These are phyloP conservation scores for Lycaena phlaeas DNA, from an alignment of 2,888 invertebrate species.

Conservation along the genomic window DNA sequence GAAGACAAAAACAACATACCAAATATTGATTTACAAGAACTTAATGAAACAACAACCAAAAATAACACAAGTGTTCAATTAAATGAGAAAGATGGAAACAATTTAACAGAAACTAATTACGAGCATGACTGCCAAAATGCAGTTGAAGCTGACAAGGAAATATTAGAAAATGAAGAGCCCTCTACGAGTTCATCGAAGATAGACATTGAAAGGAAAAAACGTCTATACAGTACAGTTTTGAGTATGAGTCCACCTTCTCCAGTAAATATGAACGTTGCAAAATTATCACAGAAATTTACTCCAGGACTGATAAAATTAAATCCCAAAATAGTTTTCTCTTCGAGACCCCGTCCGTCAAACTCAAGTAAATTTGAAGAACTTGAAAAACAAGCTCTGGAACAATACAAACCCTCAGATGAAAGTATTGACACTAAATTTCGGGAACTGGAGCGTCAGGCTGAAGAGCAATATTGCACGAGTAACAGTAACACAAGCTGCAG, in stretches of 20 bases:
- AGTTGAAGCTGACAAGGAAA: constrained; percentile 25
- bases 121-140: constrained; percentile 19
- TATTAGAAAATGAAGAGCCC: constrained; percentile 35
- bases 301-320: constrained; percentile 57
- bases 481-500: constrained; percentile 66
- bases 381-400: constrained; percentile 74
- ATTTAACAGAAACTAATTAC: not conserved
- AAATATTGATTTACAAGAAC: constrained; percentile 23
- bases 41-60: constrained; percentile 18
- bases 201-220: constrained; percentile 48
- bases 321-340: constrained; percentile 49
- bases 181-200: constrained; percentile 46
- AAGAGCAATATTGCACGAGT: constrained; percentile 75
- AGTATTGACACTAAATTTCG: constrained; percentile 73
- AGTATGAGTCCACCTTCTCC: constrained; percentile 57
- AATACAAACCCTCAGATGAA: constrained; percentile 72
- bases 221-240: constrained; percentile 69
- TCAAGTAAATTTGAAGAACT: constrained; percentile 68
- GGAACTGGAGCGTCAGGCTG: constrained; percentile 77
- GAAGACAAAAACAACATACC: constrained; percentile 31
- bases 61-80: constrained; percentile 20
- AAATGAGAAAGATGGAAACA: constrained; percentile 21
- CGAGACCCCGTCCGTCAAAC: constrained; percentile 40
- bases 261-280: constrained; percentile 36
- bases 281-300: constrained; percentile 47